Evolutionary conservation across 2,797 vertebrate genomes (phyloP).

Genomic region (Epinephelus coioides): DNA sequence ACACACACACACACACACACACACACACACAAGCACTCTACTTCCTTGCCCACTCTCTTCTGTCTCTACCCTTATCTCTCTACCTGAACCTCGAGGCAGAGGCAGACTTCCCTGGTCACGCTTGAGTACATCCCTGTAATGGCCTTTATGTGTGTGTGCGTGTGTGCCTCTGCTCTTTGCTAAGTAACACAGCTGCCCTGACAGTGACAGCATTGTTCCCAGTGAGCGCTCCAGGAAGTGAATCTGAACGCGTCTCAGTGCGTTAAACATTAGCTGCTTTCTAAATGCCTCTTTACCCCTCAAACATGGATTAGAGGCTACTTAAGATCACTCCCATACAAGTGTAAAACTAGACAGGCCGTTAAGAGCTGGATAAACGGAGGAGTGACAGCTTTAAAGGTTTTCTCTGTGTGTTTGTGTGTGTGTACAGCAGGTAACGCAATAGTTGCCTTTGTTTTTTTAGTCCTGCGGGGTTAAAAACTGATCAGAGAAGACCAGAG

Average conservation of each 20-base stretch:
- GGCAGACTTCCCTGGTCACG: conserved; percentile 25
- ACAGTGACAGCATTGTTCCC: conserved; percentile 72
- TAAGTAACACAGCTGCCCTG: conserved; percentile 52
- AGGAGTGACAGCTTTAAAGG: conserved; percentile 46
- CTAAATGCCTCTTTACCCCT: conserved; percentile 61
- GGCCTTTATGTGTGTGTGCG: conserved; percentile 4
- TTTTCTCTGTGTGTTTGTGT: conserved; percentile 6
- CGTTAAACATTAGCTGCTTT: conserved; percentile 73
- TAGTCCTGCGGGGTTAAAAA: conserved; percentile 15
- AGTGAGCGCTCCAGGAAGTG: conserved; percentile 59
- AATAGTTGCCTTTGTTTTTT: neutral
- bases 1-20: neutral
- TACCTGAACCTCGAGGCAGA: conserved; percentile 39
- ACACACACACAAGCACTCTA: neutral
- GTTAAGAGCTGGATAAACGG: conserved; percentile 40
- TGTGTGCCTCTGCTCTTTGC: conserved; percentile 16
- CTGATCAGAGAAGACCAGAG: neutral
- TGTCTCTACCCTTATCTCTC: conserved; percentile 20
- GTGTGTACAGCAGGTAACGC: conserved; percentile 8
- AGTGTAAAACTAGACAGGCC: conserved; percentile 57
- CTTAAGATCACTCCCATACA: conserved; percentile 59
- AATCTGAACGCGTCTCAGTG: conserved; percentile 46
- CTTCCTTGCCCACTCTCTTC: conserved; percentile 1
- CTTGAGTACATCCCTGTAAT: conserved; percentile 14
- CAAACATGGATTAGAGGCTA: conserved; percentile 69